phyloP scores from a whole-genome alignment of 2,888 invertebrate genomes.

The Argynnis bischoffii region DNA sequence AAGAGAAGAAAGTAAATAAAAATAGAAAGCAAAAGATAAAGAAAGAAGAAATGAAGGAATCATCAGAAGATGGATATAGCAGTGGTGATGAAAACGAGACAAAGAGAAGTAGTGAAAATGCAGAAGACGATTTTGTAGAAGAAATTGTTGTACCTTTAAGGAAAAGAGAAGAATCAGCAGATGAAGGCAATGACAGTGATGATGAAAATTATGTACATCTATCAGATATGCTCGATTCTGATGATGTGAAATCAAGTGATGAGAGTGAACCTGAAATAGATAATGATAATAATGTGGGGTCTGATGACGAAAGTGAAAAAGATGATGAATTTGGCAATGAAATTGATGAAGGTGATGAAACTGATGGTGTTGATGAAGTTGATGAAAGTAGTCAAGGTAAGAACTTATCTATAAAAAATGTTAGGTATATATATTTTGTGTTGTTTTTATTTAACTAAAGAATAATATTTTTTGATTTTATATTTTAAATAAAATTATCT shows the following conservation, averaged over 20 bases:
- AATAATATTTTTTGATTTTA: neutral
- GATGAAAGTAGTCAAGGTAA: slow-evolving; percentile 52
- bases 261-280: slow-evolving; percentile 37
- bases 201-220: slow-evolving; percentile 66
- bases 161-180: slow-evolving; percentile 55
- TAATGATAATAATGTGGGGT: slow-evolving; percentile 41
- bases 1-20: slow-evolving; percentile 39
- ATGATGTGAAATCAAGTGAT: slow-evolving; percentile 60
- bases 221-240: slow-evolving; percentile 68
- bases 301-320: slow-evolving; percentile 39
- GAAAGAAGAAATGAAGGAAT: slow-evolving; percentile 53
- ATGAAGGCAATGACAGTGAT: slow-evolving; percentile 67
- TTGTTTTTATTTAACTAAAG: neutral
- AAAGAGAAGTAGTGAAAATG: slow-evolving; percentile 31
- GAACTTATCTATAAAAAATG: too few relatives aligned
- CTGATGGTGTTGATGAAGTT: slow-evolving; percentile 45
- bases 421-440: too few relatives aligned
- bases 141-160: slow-evolving; percentile 66
- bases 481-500: too few relatives aligned
- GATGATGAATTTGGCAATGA: slow-evolving; percentile 49
- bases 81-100: slow-evolving; percentile 53
- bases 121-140: slow-evolving; percentile 60
- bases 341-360: slow-evolving; percentile 39
- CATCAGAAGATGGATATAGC: slow-evolving; percentile 71
- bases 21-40: slow-evolving; percentile 39